A percentile compares a stretch with the other conserved stretches of the same genome.
phyloP scores from a whole-genome alignment of 2,888 invertebrate genomes.

The Caenorhabditis doughertyi region DNA sequence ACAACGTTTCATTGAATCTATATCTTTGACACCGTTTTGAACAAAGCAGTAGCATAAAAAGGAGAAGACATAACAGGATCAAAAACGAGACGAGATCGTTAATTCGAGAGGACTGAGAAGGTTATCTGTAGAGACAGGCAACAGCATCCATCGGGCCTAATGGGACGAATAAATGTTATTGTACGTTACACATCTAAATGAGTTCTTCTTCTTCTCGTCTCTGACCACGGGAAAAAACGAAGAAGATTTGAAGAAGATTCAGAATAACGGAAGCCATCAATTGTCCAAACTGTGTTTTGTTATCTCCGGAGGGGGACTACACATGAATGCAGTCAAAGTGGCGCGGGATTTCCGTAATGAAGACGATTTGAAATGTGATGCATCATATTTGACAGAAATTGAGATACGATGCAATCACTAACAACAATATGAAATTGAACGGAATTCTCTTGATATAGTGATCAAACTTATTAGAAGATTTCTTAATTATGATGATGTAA shows the following conservation, averaged over 20 bases:
- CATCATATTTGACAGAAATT: conserved; percentile 6
- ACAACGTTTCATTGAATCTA: not conserved
- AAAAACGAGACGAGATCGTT: conserved; percentile 49
- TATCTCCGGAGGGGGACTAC: conserved; percentile 23
- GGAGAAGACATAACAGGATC: conserved; percentile 45
- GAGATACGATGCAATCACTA: not conserved
- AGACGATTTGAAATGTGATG: conserved; percentile 12
- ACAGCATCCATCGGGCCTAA: conserved; percentile 33
- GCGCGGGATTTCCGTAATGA: not conserved
- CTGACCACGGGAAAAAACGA: conserved; percentile 11
- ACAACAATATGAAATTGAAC: not conserved
- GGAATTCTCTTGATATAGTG: not conserved
- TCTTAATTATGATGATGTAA: too few species aligned
- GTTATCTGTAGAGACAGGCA: conserved; percentile 33
- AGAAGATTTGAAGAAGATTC: not conserved
- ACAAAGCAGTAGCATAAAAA: conserved; percentile 3
- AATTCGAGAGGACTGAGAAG: conserved; percentile 53
- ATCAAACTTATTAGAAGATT: not conserved
- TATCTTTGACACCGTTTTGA: conserved; percentile 7
- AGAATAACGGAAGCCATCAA: conserved; percentile 43
- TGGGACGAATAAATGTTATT: conserved; percentile 64
- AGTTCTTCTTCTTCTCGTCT: conserved; percentile 41
- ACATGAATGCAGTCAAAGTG: conserved; percentile 2
- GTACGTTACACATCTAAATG: conserved; percentile 58
- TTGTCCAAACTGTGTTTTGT: conserved; percentile 35